Conservation (phyloP, 1,140 invertebrate species). For the Cotesia chilonis region DNA sequence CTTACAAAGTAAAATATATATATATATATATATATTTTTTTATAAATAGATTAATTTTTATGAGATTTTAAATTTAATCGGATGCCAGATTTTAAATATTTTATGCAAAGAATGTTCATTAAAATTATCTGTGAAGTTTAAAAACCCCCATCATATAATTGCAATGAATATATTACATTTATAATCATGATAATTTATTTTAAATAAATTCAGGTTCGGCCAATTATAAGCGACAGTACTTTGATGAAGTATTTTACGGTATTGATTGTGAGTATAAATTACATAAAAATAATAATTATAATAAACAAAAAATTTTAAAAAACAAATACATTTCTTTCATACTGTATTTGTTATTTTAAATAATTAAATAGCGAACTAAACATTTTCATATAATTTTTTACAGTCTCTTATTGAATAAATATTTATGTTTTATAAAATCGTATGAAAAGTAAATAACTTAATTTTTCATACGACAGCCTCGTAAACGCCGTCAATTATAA, state of each 20-base stretch:
- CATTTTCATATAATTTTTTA: constrained; percentile 31
- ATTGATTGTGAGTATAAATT: no score
- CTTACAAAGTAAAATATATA: neutral
- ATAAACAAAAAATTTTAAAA: neutral
- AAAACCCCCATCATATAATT: no score
- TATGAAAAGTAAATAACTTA: constrained; percentile 15
- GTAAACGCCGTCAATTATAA: constrained; percentile 18
- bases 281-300: constrained; percentile 2
- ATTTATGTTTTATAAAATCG: constrained; percentile 17
- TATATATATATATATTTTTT: neutral
- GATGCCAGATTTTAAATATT: no score
- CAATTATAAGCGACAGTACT: no score
- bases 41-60: no score
- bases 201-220: no score
- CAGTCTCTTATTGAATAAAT: constrained; percentile 36
- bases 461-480: constrained; percentile 37
- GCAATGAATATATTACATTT: no score
- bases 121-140: no score
- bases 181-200: no score
- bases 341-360: neutral
- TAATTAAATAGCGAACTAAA: constrained; percentile 19
- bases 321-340: constrained; percentile 15
- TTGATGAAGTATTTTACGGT: no score
- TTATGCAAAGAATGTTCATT: no score
- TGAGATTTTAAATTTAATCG: no score